Evolutionary conservation across 2,888 invertebrate species (phyloP).

Genomic region (Notodonta dromedarius): DNA sequence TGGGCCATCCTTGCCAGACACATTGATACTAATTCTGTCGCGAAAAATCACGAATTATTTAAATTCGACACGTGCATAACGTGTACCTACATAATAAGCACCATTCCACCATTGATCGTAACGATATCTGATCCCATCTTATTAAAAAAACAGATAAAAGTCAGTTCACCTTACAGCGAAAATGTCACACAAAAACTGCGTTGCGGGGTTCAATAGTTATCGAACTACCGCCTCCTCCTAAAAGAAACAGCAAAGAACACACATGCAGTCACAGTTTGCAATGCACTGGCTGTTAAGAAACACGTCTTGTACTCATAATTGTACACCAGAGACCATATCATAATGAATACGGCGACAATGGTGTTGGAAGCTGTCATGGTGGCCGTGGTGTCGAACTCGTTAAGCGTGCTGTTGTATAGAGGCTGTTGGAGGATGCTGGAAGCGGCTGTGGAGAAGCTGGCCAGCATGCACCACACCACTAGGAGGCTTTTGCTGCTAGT

Average conservation of each 20-base stretch:
- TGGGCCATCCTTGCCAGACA: too few relatives aligned
- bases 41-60: too few relatives aligned
- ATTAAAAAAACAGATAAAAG: too few relatives aligned
- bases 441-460: slow-evolving; percentile 70
- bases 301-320: slow-evolving; percentile 71
- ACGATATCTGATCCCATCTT: too few relatives aligned
- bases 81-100: too few relatives aligned
- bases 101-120: too few relatives aligned
- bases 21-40: too few relatives aligned
- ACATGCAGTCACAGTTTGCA: slow-evolving; percentile 65
- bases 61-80: too few relatives aligned
- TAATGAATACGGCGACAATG: slow-evolving; percentile 64
- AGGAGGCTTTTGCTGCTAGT: slow-evolving; percentile 65
- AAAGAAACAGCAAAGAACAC: slow-evolving; percentile 70
- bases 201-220: too few relatives aligned
- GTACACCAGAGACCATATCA: slow-evolving; percentile 64
- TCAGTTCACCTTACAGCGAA: too few relatives aligned
- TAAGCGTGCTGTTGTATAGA: slow-evolving; percentile 68
- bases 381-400: slow-evolving; percentile 76
- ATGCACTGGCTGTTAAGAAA: slow-evolving; percentile 66
- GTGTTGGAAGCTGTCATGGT: slow-evolving; percentile 73
- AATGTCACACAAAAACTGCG: too few relatives aligned
- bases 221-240: slow-evolving; percentile 61
- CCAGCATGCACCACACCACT: slow-evolving; percentile 74
- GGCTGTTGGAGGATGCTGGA: slow-evolving; percentile 72